phyloP scores from a whole-genome alignment of 2,797 vertebrate genomes.

The Sebastes miniatus region DNA sequence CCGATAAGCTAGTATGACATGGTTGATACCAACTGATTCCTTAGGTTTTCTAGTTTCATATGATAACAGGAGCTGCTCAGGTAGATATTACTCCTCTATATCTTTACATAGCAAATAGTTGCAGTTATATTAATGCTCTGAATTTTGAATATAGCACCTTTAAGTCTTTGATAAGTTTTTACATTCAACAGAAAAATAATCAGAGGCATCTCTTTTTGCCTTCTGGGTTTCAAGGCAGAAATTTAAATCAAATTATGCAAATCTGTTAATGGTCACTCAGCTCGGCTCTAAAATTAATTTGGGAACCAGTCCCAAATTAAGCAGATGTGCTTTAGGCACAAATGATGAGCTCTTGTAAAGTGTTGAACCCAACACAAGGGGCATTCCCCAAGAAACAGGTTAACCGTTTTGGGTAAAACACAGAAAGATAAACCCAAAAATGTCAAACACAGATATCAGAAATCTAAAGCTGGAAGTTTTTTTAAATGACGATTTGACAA shows the following conservation, averaged over 20 bases:
- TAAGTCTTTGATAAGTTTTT: not conserved
- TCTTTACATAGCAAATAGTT: too few species aligned
- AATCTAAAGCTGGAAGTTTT: not conserved
- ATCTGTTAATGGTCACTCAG: not conserved
- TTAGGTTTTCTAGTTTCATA: too few species aligned
- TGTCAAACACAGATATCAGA: not conserved
- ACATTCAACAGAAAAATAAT: not conserved
- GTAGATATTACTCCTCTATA: too few species aligned
- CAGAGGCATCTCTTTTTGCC: not conserved
- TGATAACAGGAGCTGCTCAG: too few species aligned
- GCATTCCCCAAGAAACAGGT: not conserved
- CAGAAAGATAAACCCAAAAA: not conserved
- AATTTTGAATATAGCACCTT: too few species aligned
- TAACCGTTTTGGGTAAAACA: not conserved
- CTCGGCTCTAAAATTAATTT: not conserved
- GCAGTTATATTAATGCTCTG: too few species aligned
- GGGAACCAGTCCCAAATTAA: not conserved
- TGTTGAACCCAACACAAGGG: not conserved
- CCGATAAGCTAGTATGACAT: too few species aligned
- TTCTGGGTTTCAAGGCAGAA: not conserved
- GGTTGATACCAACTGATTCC: too few species aligned
- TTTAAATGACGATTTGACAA: conserved; percentile 21
- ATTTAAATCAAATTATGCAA: not conserved
- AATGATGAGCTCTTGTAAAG: not conserved
- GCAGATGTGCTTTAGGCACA: not conserved